Evolutionary conservation across 2,113 vertebrate genomes (phyloP).

Genomic region (Bagarius yarrelli): DNA sequence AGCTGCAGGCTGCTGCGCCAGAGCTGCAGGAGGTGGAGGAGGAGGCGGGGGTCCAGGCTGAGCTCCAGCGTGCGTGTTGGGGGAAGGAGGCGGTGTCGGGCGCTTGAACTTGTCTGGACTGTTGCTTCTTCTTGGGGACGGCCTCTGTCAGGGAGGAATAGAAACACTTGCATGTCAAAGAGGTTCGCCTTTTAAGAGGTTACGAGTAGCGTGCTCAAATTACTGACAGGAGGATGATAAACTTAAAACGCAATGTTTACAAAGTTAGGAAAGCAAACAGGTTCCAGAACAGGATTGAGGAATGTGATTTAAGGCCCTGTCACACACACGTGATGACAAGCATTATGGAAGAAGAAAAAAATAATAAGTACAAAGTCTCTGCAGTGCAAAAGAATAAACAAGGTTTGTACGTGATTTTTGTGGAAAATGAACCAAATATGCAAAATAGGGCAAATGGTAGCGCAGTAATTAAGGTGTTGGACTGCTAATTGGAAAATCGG

Average conservation of each 20-base stretch:
- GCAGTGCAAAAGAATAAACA: background rate
- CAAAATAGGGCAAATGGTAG: no score
- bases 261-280: background rate
- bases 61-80: constrained; percentile 92
- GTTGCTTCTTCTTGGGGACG: constrained; percentile 96
- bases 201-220: no score
- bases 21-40: constrained; percentile 82
- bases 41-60: constrained; percentile 79
- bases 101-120: constrained; percentile 99
- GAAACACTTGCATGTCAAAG: background rate
- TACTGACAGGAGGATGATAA: no score
- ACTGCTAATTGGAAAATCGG: no score
- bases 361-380: background rate
- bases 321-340: background rate
- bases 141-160: constrained; percentile 77
- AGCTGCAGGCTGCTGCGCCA: constrained; percentile 68
- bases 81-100: constrained; percentile 95
- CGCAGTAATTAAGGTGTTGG: no score
- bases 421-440: background rate
- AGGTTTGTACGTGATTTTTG: background rate
- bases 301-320: background rate
- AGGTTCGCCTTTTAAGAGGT: no score
- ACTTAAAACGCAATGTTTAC: background rate
- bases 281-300: background rate
- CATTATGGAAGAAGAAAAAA: background rate